Percentiles rank a stretch among this genome's conserved stretches.
These are phyloP conservation scores for Cygnus atratus DNA, from an alignment of 2,113 vertebrate species.

Conservation along the genomic window DNA sequence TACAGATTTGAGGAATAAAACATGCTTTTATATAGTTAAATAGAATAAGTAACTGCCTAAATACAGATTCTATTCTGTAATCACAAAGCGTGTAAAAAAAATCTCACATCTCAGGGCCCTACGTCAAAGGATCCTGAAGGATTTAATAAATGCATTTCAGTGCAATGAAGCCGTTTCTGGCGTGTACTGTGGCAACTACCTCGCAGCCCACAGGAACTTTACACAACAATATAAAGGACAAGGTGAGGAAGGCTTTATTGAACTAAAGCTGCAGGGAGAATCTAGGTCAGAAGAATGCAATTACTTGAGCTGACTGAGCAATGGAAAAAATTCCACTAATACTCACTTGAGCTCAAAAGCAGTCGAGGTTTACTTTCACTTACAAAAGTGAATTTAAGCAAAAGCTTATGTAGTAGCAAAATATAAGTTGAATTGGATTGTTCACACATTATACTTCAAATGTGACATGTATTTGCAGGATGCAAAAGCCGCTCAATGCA, in stretches of 20 bases:
- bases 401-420: neutral
- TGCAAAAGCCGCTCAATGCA: neutral
- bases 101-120: neutral
- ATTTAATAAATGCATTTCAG: neutral
- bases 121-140: neutral
- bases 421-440: neutral
- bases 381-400: neutral
- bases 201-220: neutral
- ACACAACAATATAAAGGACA: neutral
- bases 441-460: neutral
- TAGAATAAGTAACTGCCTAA: neutral
- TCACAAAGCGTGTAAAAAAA: neutral
- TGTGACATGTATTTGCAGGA: neutral
- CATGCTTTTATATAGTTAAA: too few species aligned
- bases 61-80: neutral
- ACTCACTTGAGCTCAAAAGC: neutral
- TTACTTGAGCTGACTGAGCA: neutral
- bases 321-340: neutral
- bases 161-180: neutral
- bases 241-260: neutral
- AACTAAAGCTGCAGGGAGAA: conserved; percentile 8
- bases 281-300: conserved; percentile 9
- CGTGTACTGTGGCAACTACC: neutral
- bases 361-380: neutral
- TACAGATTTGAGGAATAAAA: neutral